Percentiles rank a stretch among this genome's conserved stretches.
These are phyloP conservation scores for Drosophila eugracilis DNA, from an alignment of 1,140 invertebrate genomes.

Conservation along the genomic window DNA sequence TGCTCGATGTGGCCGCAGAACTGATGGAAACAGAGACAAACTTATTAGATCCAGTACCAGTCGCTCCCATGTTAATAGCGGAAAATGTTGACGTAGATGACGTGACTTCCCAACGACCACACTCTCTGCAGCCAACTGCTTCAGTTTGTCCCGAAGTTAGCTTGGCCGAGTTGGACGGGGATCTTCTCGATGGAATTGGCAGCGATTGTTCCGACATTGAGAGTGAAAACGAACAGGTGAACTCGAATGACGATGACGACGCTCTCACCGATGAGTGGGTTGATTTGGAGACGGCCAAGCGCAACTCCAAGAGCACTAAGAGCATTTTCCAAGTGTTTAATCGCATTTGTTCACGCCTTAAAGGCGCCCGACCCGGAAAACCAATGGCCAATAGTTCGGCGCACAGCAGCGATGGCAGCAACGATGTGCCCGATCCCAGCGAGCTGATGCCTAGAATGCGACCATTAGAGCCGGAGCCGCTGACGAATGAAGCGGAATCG, in stretches of 20 bases:
- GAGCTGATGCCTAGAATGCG: constrained; percentile 31
- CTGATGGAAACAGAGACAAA: neutral
- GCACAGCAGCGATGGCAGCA: constrained; percentile 6
- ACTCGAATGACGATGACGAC: neutral
- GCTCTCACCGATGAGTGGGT: constrained; percentile 40
- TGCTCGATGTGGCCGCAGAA: neutral
- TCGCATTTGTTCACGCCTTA: constrained; percentile 36
- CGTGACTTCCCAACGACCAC: neutral
- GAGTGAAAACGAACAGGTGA: neutral
- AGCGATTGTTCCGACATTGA: constrained; percentile 35
- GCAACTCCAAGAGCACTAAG: neutral
- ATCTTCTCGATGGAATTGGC: constrained; percentile 40
- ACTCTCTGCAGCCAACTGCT: no score
- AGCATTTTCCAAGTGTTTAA: constrained; percentile 36
- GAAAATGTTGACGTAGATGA: neutral
- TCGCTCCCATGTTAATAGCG: neutral
- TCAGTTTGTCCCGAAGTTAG: neutral
- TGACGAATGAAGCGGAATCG: no score
- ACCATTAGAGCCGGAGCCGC: constrained; percentile 9
- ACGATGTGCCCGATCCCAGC: constrained; percentile 18
- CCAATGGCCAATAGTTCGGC: neutral
- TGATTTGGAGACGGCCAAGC: constrained; percentile 29
- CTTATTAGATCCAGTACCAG: neutral
- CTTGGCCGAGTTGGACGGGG: constrained; percentile 4
- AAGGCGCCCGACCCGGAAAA: neutral